Evolutionary conservation across 2,797 vertebrate species (phyloP), one percentile per base, ranked within the genome.

Genomic region (Pogoniulus pusillus): DNA sequence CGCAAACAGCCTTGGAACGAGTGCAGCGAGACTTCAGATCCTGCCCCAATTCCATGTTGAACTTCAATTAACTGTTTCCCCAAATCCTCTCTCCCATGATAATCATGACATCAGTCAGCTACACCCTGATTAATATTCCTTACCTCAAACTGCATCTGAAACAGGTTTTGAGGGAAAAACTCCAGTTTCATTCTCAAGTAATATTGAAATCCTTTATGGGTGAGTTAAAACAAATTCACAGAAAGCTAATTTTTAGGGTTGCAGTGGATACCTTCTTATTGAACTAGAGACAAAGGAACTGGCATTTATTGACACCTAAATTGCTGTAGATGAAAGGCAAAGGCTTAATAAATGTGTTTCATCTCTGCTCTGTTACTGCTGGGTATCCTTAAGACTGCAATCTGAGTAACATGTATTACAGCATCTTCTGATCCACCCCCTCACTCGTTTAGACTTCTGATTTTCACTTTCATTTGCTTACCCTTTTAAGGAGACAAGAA

Each of bases 41-140:
- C 62, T 73, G 26, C 70, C 72, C 55, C 18, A 27, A 20, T 88
- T 95, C 84, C 82, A 53, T 63, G 87, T 29, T 88, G 92, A 91
- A 83, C 59, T 85, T 60, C 90, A 93, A 74, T 91, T 96, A 96
- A 96, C 94, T 91, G 49, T 73, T 96, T 96, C 89, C 96, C 94
- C 87, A 96, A 95, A 97, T 91, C 90, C 47, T 30, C 73, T 92
- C 90, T 93, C 89, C 95, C 82, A 62, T 80, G 86, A 62, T 91
- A 94, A 94, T 84, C 81, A 86, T 96, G 93, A 95, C 82, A 88
- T 72, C 87, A 93, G 82, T 95, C 85, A 95, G 45, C 73, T 91
- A 70, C 54, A 63, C 84, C 78, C 71, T 93, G 82, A 82, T 94
- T 95, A 90, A 90, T 87, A 93, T 94, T 96, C 91, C 83, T 95